Conservation (phyloP, 1,140 invertebrate species). For the Dendroctonus ponderosae region DNA sequence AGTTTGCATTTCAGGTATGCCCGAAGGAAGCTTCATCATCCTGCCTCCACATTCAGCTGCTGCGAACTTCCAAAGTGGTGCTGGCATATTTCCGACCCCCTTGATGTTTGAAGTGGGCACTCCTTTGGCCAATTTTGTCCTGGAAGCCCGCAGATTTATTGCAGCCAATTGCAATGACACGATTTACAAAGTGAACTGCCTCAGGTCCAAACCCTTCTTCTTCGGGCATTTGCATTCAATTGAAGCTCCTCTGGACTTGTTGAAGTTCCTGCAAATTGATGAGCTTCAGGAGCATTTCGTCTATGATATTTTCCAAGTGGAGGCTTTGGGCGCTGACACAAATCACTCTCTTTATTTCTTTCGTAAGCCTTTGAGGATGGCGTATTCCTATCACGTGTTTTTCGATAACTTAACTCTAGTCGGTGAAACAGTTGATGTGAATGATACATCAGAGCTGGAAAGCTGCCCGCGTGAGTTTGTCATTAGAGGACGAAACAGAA, state of each 20-base stretch:
- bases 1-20: constrained; percentile 38
- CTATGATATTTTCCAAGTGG: constrained; percentile 43
- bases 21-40: constrained; percentile 41
- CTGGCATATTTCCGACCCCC: constrained; percentile 39
- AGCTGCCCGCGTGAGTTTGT: constrained; percentile 12
- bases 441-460: background rate
- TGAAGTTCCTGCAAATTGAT: constrained; percentile 43
- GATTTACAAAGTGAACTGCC: constrained; percentile 40
- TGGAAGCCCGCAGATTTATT: constrained; percentile 33
- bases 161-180: constrained; percentile 42
- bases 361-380: constrained; percentile 34
- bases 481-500: background rate
- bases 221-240: constrained; percentile 11
- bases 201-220: constrained; percentile 29
- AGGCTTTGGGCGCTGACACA: constrained; percentile 16
- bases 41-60: constrained; percentile 24
- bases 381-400: constrained; percentile 43
- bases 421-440: constrained; percentile 19
- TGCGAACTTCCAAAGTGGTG: constrained; percentile 10
- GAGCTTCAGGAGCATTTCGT: constrained; percentile 37
- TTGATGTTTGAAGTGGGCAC: constrained; percentile 43
- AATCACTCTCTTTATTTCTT: constrained; percentile 15
- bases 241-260: constrained; percentile 20
- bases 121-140: constrained; percentile 36
- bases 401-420: constrained; percentile 36